Percentiles rank a stretch among this genome's conserved stretches.
phyloP scores from a whole-genome alignment of 2,797 vertebrate species.

The Silurus aristotelis region DNA sequence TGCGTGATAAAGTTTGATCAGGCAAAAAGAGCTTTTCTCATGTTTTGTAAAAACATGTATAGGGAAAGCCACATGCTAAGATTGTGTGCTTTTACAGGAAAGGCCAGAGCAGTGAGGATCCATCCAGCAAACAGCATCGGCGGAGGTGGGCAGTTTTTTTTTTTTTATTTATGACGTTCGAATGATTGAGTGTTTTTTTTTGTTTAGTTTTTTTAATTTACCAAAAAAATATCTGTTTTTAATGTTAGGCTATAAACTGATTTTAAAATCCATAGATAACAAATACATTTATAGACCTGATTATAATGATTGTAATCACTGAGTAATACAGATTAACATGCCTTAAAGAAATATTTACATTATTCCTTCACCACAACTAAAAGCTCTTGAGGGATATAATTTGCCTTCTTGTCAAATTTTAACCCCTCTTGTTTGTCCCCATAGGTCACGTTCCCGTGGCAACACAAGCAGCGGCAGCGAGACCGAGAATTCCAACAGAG shows the following conservation, averaged over 20 bases:
- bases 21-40: neutral
- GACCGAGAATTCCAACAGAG: slow-evolving; percentile 82
- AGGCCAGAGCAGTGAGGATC: slow-evolving; percentile 79
- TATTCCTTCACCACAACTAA: neutral
- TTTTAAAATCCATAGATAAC: no score
- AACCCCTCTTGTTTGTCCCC: slow-evolving; percentile 45
- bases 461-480: slow-evolving; percentile 90
- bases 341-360: neutral
- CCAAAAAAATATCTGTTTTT: neutral
- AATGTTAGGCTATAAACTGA: no score
- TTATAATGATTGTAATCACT: neutral
- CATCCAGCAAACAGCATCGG: slow-evolving; percentile 77
- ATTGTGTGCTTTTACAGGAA: slow-evolving; percentile 66
- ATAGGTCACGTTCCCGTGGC: slow-evolving; percentile 84
- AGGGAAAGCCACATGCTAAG: slow-evolving; percentile 13
- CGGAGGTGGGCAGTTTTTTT: slow-evolving; percentile 72
- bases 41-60: slow-evolving; percentile 13
- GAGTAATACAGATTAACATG: neutral
- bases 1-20: slow-evolving; percentile 36
- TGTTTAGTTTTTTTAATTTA: neutral
- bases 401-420: slow-evolving; percentile 29
- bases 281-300: neutral
- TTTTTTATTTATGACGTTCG: neutral
- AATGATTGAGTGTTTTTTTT: neutral
- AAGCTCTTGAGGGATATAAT: neutral